phyloP scores from a whole-genome alignment of 2,797 vertebrate genomes.

The Chaetodon trifasciatus region DNA sequence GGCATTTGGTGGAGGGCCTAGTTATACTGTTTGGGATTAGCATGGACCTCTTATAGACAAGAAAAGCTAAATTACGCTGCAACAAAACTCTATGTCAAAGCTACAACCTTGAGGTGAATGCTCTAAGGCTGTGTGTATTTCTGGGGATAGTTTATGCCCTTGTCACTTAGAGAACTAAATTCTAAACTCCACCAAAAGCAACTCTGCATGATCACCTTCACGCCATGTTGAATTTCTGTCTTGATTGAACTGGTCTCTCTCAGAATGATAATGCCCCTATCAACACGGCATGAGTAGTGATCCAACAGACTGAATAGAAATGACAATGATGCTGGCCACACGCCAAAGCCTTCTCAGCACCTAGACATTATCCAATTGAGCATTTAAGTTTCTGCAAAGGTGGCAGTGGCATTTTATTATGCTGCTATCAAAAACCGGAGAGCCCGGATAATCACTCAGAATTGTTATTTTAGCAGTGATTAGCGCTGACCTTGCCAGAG shows the following conservation, averaged over 20 bases:
- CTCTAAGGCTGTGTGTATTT: constrained; percentile 17
- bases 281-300: constrained; percentile 72
- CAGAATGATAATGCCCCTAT: constrained; percentile 77
- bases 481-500: constrained; percentile 75
- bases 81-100: constrained; percentile 1
- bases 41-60: background rate
- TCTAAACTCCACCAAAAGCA: constrained; percentile 55
- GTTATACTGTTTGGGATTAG: constrained; percentile 17
- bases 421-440: constrained; percentile 56
- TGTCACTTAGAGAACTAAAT: constrained; percentile 56
- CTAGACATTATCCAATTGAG: constrained; percentile 72
- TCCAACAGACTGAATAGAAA: constrained; percentile 71
- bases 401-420: constrained; percentile 75
- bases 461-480: constrained; percentile 76
- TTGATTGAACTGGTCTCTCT: constrained; percentile 66
- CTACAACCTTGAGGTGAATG: background rate
- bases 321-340: constrained; percentile 68
- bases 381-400: constrained; percentile 66
- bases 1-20: constrained; percentile 10
- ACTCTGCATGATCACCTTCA: constrained; percentile 74
- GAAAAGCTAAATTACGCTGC: background rate
- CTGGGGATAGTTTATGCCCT: constrained; percentile 30
- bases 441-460: constrained; percentile 65
- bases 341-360: constrained; percentile 68
- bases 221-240: constrained; percentile 52